Percentiles rank a stretch among this genome's conserved stretches.
Evolutionary conservation across 2,888 invertebrate species (phyloP).

Genomic region (Unio delphinus): DNA sequence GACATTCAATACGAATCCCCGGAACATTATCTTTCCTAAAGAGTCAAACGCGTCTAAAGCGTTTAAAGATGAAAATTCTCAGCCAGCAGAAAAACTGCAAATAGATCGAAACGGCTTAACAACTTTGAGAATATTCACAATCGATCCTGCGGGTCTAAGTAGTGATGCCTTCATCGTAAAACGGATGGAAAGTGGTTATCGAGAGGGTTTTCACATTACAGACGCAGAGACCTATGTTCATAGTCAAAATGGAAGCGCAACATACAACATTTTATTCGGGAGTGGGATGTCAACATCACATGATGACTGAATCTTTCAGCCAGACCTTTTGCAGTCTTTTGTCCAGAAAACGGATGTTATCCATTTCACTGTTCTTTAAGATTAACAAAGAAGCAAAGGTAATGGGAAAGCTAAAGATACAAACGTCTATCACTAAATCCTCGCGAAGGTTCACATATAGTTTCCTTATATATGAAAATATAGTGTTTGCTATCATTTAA

Average conservation of each 20-base stretch:
- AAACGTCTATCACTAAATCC: constrained; percentile 5
- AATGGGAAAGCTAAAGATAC: background rate
- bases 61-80: background rate
- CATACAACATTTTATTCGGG: constrained; percentile 22
- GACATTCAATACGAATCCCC: constrained; percentile 13
- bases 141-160: constrained; percentile 28
- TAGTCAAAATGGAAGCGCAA: constrained; percentile 25
- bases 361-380: constrained; percentile 27
- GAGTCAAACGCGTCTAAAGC: constrained; percentile 1
- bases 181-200: constrained; percentile 4
- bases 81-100: background rate
- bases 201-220: constrained; percentile 29
- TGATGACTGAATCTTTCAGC: constrained; percentile 28
- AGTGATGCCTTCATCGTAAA: constrained; percentile 30
- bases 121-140: constrained; percentile 22
- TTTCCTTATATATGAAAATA: no score
- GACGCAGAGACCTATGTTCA: constrained; percentile 22
- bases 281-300: constrained; percentile 10
- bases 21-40: background rate
- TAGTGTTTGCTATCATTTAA: no score
- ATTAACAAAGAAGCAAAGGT: constrained; percentile 4
- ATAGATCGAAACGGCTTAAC: constrained; percentile 11
- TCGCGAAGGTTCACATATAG: constrained; percentile 7
- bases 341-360: constrained; percentile 18
- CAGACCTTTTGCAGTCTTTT: constrained; percentile 19